These are phyloP conservation scores for Cataglyphis cursor DNA, from an alignment of 2,888 invertebrate genomes.

Conservation along the genomic window DNA sequence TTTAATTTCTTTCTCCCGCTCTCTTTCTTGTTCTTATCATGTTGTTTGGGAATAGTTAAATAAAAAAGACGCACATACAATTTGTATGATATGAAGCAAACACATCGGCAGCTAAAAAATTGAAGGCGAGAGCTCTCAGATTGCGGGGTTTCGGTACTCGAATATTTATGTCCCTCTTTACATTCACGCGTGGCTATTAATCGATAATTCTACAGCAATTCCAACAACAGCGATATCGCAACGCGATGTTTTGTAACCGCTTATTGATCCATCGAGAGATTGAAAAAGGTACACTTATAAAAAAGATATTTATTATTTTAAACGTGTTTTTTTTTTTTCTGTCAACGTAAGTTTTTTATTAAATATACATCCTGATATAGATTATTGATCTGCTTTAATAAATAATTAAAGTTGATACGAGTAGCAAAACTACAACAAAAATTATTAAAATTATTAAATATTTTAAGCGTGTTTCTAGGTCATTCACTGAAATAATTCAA, in stretches of 20 bases:
- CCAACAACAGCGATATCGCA: constrained; percentile 18
- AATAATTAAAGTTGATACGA: not conserved
- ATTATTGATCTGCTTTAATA: not conserved
- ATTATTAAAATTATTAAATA: not conserved
- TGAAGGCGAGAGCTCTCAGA: constrained; percentile 62
- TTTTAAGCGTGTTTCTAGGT: not conserved
- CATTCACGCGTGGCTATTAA: constrained; percentile 51
- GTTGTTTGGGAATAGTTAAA: constrained; percentile 48
- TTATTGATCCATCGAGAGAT: constrained; percentile 8
- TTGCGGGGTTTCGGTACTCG: constrained; percentile 59
- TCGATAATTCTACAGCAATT: constrained; percentile 37
- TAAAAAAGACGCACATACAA: constrained; percentile 66
- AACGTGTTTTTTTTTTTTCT: not conserved
- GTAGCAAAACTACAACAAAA: not conserved
- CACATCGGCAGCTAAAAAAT: constrained; percentile 66
- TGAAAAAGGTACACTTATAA: not conserved
- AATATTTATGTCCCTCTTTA: constrained; percentile 70
- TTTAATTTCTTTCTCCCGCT: not conserved
- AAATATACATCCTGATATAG: not conserved
- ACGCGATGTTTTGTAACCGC: not conserved
- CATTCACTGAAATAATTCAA: not conserved
- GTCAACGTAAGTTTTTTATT: not conserved
- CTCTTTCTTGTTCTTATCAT: not conserved
- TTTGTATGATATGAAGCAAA: constrained; percentile 72
- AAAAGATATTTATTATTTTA: not conserved